A percentile compares a stretch with the other conserved stretches of the same genome.
phyloP scores from a whole-genome alignment of 2,888 invertebrate species.

The Epirrita christyi region DNA sequence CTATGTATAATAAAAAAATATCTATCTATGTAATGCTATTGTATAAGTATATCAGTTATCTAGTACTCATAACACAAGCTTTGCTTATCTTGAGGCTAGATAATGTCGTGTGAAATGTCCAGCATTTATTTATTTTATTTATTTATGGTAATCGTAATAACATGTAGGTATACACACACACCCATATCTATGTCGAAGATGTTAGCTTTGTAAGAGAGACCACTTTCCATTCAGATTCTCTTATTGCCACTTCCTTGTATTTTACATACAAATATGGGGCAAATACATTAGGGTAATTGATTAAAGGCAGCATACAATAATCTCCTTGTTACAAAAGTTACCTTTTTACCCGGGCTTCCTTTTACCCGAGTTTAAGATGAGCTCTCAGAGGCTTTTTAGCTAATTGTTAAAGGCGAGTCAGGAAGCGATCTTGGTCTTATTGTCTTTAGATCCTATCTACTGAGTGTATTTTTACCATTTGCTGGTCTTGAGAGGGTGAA shows the following conservation, averaged over 20 bases:
- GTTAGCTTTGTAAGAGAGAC: background rate
- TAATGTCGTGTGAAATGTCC: no score
- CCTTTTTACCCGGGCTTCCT: constrained; percentile 13
- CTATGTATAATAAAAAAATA: no score
- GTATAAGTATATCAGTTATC: no score
- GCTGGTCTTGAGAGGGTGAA: background rate
- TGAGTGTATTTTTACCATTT: background rate
- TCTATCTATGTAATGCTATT: no score
- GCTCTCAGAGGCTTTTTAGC: constrained; percentile 40
- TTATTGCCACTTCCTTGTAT: constrained; percentile 2
- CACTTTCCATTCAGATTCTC: background rate
- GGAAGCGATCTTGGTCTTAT: constrained; percentile 15
- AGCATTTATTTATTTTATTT: no score
- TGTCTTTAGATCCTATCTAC: background rate
- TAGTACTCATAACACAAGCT: no score
- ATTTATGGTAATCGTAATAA: no score
- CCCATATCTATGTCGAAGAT: no score
- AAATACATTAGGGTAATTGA: constrained; percentile 24
- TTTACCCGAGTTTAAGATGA: background rate
- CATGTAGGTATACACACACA: no score
- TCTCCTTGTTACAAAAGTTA: constrained; percentile 15
- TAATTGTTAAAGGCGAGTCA: constrained; percentile 47
- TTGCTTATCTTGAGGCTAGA: no score
- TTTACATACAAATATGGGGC: constrained; percentile 11
- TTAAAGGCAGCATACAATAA: constrained; percentile 23